Evolutionary conservation across 1,140 invertebrate species (phyloP), one percentile per base, ranked within the genome.

Genomic region (Papilio polytes): DNA sequence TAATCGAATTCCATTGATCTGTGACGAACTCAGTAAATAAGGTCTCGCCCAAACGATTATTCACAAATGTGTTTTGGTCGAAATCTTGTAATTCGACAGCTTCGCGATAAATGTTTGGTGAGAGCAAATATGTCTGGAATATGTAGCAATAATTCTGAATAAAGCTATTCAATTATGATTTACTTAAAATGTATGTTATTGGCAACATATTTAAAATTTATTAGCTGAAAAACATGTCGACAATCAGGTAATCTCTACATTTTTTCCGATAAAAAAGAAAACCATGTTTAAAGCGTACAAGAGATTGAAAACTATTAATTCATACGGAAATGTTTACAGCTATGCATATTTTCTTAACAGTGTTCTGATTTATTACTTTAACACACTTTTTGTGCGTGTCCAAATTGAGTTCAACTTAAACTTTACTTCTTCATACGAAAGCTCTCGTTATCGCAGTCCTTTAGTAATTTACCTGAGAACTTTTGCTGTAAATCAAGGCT

Each of bases 401-500:
- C 20, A 26, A 70, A 12, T 70, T 73, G 70, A 31, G 20, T 72
- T 20, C 6, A 66, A 31, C 20, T 31, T 72, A 51, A n/a, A 74
- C 72, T 74, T 44, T 74, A n/a, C 72, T 41, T 46, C 72, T 74
- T 46, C 72, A 20, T 74, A 74, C 36, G 31, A 74, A 74, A n/a
- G 41, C 72, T 74, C 46, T 70, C 59, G n/a, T 70, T 80, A 80
- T 70, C 66, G 59, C n/a, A 63, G 31, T 78, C 56, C 22, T 44
- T 48, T 3, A 44, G 59, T 70, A 70, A 72, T 72, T 80, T 26
- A 51, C 63, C 66, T 72, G 78, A 70, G 20, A 80, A 80, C 70
- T 80, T 80, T 3, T 13, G 46, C 12, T 53, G 72, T 80, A 80
- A 74, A 80, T 80, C 72, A 80, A 70, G 53, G 7, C 20, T 44